These are phyloP conservation scores for Periophthalmodon schlosseri DNA, from an alignment of 2,113 vertebrate genomes.

Conservation along the genomic window DNA sequence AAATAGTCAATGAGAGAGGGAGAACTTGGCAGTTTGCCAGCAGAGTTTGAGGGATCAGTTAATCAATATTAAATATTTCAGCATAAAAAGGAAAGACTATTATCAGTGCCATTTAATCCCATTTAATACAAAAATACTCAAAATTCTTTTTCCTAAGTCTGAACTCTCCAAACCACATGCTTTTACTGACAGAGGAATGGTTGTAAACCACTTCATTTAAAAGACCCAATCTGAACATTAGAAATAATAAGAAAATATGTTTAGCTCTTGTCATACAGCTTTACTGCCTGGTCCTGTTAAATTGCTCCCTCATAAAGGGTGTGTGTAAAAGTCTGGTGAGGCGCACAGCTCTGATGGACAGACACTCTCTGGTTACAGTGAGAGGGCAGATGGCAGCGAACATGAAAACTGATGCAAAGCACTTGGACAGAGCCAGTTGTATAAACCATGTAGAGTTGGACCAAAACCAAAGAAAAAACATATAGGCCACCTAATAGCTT, in stretches of 20 bases:
- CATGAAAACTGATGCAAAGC: not conserved
- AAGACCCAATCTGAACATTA: no score
- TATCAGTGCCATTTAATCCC: no score
- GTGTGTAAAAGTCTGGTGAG: not conserved
- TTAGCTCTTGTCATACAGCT: not conserved
- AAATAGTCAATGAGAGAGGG: no score
- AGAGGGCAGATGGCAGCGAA: conserved; percentile 38
- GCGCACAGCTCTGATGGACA: not conserved
- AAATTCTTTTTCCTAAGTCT: no score
- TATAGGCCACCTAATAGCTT: not conserved
- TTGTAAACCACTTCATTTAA: no score
- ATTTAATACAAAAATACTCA: no score
- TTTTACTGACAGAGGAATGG: no score
- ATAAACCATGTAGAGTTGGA: not conserved
- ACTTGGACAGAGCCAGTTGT: not conserved
- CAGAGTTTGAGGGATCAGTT: no score
- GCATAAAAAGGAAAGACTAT: no score
- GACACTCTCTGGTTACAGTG: conserved; percentile 29
- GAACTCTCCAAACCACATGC: no score
- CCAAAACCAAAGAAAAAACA: not conserved
- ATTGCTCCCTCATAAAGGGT: not conserved
- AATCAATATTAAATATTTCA: no score
- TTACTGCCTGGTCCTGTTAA: not conserved
- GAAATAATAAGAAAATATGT: not conserved
- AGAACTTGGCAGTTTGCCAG: no score